phyloP scores from a whole-genome alignment of 2,888 invertebrate genomes.

The Yponomeuta plumbellus region DNA sequence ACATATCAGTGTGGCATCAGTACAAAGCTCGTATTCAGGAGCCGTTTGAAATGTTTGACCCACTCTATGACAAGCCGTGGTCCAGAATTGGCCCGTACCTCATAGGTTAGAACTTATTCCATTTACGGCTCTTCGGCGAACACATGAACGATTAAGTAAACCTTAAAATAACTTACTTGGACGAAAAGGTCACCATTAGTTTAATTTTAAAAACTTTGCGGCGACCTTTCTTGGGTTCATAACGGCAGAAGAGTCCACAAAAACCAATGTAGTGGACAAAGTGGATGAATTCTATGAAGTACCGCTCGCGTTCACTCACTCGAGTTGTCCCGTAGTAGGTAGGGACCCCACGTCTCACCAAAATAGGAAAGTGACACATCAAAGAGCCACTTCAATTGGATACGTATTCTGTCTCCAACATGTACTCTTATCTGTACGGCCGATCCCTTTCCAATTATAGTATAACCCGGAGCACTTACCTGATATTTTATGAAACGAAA shows the following conservation, averaged over 20 bases:
- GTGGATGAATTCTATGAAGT: slow-evolving; percentile 11
- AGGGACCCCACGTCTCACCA: background rate
- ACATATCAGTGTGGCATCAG: slow-evolving; percentile 83
- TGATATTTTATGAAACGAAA: background rate
- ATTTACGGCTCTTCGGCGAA: background rate
- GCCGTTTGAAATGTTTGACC: slow-evolving; percentile 89
- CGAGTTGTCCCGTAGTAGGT: background rate
- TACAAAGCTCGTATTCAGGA: slow-evolving; percentile 85
- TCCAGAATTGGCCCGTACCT: slow-evolving; percentile 87
- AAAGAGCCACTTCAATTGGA: background rate
- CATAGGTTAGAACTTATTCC: slow-evolving; percentile 53
- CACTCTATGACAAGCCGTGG: slow-evolving; percentile 91
- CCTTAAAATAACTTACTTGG: background rate
- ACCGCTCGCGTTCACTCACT: background rate
- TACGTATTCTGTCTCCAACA: background rate
- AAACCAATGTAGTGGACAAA: slow-evolving; percentile 11
- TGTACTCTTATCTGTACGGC: background rate
- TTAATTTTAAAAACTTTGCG: background rate
- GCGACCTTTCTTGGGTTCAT: background rate
- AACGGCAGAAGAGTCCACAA: background rate
- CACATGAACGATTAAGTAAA: background rate
- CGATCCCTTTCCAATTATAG: slow-evolving; percentile 4
- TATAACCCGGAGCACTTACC: background rate
- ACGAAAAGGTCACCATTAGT: background rate
- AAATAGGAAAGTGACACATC: slow-evolving; percentile 1